A percentile compares a stretch with the other conserved stretches of the same genome.
Conservation (phyloP, 1,140 invertebrate genomes). For the Teleogryllus occipitalis region DNA sequence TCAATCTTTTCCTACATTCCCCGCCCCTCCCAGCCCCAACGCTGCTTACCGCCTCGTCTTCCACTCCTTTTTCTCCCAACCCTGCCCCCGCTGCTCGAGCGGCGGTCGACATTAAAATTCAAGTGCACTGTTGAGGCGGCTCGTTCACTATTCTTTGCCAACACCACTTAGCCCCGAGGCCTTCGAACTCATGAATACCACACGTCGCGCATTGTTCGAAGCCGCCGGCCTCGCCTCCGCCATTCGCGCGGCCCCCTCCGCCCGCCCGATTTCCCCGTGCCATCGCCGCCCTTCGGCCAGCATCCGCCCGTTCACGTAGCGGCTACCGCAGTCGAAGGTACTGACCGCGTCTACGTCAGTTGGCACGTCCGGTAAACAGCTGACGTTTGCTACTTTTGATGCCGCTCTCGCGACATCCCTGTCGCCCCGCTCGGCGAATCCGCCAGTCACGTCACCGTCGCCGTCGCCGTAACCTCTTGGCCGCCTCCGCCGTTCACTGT, state of each 20-base stretch:
- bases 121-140: neutral
- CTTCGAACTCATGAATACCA: conserved; percentile 3
- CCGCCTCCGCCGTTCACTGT: neutral
- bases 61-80: neutral
- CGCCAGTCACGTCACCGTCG: too few species aligned
- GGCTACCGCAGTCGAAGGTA: neutral
- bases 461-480: too few species aligned
- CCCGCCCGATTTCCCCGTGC: neutral
- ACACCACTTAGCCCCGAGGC: conserved; percentile 2
- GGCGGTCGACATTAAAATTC: conserved; percentile 3
- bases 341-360: neutral
- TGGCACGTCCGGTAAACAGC: too few species aligned
- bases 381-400: too few species aligned
- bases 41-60: neutral
- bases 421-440: too few species aligned
- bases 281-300: too few species aligned
- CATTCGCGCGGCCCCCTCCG: neutral
- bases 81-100: neutral
- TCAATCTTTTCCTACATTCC: neutral
- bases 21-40: neutral
- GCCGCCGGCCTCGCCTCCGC: too few species aligned
- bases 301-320: neutral
- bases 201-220: neutral
- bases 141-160: conserved; percentile 4
- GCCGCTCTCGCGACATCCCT: too few species aligned